Percentiles rank a stretch among this genome's conserved stretches.
Evolutionary conservation across 2,113 vertebrate species (phyloP).

Genomic region (Indicator maculatus): DNA sequence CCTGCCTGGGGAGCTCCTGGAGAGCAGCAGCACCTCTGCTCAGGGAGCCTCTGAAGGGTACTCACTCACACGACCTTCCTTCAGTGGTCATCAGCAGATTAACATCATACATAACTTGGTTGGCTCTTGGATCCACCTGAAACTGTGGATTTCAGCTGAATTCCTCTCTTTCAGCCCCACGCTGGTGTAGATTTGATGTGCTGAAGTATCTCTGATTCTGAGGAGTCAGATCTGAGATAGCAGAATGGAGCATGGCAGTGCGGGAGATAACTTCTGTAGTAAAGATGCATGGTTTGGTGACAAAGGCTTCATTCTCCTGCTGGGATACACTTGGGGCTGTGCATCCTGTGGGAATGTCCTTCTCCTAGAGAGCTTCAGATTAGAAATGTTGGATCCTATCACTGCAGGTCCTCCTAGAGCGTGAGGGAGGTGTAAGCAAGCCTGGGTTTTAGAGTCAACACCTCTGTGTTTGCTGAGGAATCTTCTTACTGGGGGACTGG

Average conservation of each 20-base stretch:
- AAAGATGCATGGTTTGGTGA: neutral
- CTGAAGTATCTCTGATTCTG: neutral
- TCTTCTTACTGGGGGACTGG: neutral
- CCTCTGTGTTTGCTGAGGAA: rapidly evolving
- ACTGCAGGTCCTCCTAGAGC: neutral
- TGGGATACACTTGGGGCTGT: neutral
- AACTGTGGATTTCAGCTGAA: neutral
- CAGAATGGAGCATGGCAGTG: neutral
- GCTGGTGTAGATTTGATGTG: neutral
- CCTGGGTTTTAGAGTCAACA: neutral
- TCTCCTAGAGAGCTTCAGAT: neutral
- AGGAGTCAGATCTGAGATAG: neutral
- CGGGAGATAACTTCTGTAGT: neutral
- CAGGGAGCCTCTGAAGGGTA: neutral
- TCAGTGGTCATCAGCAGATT: neutral
- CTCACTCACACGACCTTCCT: rapidly evolving
- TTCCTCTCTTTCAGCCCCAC: neutral
- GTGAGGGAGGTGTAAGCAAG: rapidly evolving
- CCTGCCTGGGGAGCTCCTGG: neutral
- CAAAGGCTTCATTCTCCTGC: neutral
- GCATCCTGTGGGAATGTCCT: neutral
- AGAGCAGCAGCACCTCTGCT: neutral
- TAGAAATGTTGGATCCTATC: neutral
- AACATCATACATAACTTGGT: rapidly evolving
- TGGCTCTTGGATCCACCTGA: neutral